phyloP scores from a whole-genome alignment of 2,888 invertebrate genomes.

The Cosmia trapezina region DNA sequence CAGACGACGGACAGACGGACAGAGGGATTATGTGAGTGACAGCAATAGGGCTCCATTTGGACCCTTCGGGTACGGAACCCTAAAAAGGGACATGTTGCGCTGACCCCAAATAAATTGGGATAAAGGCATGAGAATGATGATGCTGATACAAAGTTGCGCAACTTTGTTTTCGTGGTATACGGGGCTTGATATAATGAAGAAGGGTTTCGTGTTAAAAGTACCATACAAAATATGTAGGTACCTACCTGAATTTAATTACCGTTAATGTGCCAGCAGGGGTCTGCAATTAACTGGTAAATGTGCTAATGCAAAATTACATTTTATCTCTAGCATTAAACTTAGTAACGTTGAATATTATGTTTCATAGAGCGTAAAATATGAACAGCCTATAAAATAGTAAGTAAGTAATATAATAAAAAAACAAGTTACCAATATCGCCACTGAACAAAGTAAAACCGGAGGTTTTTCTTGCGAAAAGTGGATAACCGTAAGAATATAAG shows the following conservation, averaged over 20 bases:
- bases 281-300: too few relatives aligned
- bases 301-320: background rate
- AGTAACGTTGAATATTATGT: background rate
- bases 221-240: background rate
- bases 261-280: background rate
- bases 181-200: background rate
- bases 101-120: too few relatives aligned
- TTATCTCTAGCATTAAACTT: constrained; percentile 12
- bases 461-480: background rate
- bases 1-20: too few relatives aligned
- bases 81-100: too few relatives aligned
- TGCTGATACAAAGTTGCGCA: background rate
- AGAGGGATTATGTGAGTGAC: too few relatives aligned
- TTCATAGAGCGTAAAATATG: background rate
- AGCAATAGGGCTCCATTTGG: too few relatives aligned
- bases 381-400: background rate
- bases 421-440: background rate
- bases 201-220: background rate
- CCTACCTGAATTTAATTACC: too few relatives aligned
- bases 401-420: background rate
- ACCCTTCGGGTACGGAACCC: too few relatives aligned
- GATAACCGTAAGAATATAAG: background rate
- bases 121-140: too few relatives aligned
- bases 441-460: background rate
- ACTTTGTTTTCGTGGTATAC: background rate